Conservation (phyloP, 2,797 vertebrate genomes). For the Schizothorax lantsangensis region DNA sequence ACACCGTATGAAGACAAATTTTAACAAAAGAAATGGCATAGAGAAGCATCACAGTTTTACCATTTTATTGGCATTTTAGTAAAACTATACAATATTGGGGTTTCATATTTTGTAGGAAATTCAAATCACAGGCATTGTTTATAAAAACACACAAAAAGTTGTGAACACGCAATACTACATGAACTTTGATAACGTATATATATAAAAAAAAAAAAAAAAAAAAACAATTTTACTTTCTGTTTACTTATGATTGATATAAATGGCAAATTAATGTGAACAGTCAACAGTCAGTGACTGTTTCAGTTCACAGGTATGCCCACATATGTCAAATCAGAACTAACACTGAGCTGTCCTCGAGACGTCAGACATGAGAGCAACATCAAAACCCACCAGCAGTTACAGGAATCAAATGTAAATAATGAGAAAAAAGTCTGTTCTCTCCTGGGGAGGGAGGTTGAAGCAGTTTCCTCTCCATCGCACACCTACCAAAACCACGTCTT, state of each 20-base stretch:
- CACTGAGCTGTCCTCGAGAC: conserved; percentile 21
- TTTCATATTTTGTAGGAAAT: neutral
- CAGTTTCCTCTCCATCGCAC: neutral
- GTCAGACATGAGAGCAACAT: neutral
- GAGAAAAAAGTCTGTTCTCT: neutral
- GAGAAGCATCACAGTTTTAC: neutral
- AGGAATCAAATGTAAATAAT: neutral
- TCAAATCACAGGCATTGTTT: neutral
- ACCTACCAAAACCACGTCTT: neutral
- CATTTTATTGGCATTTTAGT: conserved; percentile 34
- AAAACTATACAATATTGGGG: conserved; percentile 1
- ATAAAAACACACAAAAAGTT: conserved; percentile 11
- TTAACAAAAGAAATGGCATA: neutral
- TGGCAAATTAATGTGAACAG: neutral
- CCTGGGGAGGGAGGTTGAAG: neutral
- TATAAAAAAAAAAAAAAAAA: neutral
- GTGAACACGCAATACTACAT: neutral
- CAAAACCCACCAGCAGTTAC: conserved; percentile 11
- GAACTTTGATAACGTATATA: neutral
- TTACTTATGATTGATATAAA: neutral
- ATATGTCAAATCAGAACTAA: conserved; percentile 48
- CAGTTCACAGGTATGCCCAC: conserved; percentile 6
- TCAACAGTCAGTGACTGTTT: neutral
- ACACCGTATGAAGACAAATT: neutral
- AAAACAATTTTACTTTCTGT: neutral